Evolutionary conservation across 2,888 invertebrate species (phyloP).

Genomic region (Callyntrura sp.): DNA sequence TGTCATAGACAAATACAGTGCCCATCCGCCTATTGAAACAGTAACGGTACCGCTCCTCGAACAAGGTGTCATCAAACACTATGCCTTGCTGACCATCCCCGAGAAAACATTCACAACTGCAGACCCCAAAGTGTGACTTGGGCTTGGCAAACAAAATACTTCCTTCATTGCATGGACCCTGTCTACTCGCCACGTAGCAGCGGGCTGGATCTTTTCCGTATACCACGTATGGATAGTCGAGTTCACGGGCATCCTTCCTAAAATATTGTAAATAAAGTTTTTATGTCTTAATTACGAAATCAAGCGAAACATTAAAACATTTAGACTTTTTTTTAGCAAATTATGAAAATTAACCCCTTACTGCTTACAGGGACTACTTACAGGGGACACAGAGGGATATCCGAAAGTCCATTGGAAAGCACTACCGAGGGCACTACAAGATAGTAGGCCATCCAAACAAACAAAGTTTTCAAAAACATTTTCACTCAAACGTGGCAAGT

Average conservation of each 20-base stretch:
- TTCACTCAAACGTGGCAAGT: not conserved
- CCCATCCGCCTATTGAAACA: conserved; percentile 40
- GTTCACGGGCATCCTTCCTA: conserved; percentile 38
- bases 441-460: not conserved
- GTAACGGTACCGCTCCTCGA: conserved; percentile 47
- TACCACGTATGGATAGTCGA: conserved; percentile 29
- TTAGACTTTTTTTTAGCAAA: too few species aligned
- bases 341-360: too few species aligned
- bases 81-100: conserved; percentile 25
- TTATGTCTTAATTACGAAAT: too few species aligned
- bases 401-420: not conserved
- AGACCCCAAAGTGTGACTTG: conserved; percentile 46
- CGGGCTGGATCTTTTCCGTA: conserved; percentile 40
- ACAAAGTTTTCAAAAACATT: not conserved
- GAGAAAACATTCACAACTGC: conserved; percentile 63
- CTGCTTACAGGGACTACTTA: conserved; percentile 14
- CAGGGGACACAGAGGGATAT: conserved; percentile 39
- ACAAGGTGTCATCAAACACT: conserved; percentile 43
- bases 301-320: too few species aligned
- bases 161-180: conserved; percentile 52
- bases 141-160: conserved; percentile 59
- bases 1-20: conserved; percentile 54
- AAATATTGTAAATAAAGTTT: not conserved
- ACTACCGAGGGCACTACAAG: conserved; percentile 3
- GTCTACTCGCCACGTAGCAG: conserved; percentile 56